These are phyloP conservation scores for Adrianichthys oophorus DNA, from an alignment of 2,797 vertebrate genomes.

Conservation along the genomic window DNA sequence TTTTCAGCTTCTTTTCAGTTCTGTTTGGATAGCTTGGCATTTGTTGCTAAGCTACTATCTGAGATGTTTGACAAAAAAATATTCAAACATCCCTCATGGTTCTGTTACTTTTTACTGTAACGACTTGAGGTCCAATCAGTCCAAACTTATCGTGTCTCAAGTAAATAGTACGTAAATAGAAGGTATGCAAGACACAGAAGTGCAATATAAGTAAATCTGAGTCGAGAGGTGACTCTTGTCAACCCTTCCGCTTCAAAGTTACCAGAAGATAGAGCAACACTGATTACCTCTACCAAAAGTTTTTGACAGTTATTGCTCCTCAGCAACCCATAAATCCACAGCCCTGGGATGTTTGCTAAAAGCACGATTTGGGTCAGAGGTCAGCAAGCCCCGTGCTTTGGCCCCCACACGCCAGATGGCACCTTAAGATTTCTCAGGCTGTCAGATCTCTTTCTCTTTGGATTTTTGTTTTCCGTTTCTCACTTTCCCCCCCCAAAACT, in stretches of 20 bases:
- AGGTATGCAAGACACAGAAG: too few species aligned
- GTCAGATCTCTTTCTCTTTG: slow-evolving; percentile 55
- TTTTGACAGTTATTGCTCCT: slow-evolving; percentile 77
- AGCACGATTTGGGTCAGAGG: slow-evolving; percentile 82
- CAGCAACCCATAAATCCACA: slow-evolving; percentile 78
- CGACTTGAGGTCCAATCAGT: too few species aligned
- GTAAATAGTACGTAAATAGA: too few species aligned
- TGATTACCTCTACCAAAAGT: slow-evolving; percentile 46
- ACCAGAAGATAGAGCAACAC: slow-evolving; percentile 58
- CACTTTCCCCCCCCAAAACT: slow-evolving; percentile 40
- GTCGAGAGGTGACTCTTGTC: slow-evolving; percentile 34
- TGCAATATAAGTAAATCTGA: too few species aligned
- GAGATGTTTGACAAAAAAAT: too few species aligned
- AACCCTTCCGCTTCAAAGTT: slow-evolving; percentile 50
- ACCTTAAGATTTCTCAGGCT: slow-evolving; percentile 81
- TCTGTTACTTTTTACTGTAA: too few species aligned
- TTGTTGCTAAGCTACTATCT: too few species aligned
- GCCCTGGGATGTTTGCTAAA: slow-evolving; percentile 78
- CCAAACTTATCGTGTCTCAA: too few species aligned
- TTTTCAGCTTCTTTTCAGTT: slow-evolving; percentile 7
- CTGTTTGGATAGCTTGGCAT: too few species aligned
- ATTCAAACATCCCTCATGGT: too few species aligned
- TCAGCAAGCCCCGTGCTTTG: slow-evolving; percentile 73
- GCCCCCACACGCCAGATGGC: slow-evolving; percentile 80
- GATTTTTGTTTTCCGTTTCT: slow-evolving; percentile 10